Percentiles rank a stretch among this genome's conserved stretches.
phyloP scores from a whole-genome alignment of 2,888 invertebrate genomes.

The Arge pagana region DNA sequence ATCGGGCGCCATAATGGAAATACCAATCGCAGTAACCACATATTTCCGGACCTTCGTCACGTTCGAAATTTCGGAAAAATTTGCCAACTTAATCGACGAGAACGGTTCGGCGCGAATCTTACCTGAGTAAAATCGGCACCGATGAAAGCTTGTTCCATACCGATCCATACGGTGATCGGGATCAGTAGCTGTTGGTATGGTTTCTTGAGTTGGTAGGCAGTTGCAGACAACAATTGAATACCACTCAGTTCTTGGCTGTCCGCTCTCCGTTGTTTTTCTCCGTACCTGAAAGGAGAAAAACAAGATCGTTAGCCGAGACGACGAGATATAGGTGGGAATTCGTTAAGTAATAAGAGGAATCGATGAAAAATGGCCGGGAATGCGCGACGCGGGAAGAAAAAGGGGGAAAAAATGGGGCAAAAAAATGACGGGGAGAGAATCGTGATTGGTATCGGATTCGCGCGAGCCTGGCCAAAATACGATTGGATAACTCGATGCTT shows the following conservation, averaged over 20 bases:
- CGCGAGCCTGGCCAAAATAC: no score
- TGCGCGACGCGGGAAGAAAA: background rate
- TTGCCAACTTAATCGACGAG: no score
- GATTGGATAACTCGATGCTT: background rate
- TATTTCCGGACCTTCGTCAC: no score
- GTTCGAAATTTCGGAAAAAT: no score
- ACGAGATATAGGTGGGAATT: background rate
- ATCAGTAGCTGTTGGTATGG: conserved; percentile 91
- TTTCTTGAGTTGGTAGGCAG: conserved; percentile 87
- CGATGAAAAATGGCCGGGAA: background rate
- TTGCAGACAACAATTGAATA: conserved; percentile 82
- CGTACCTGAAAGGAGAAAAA: conserved; percentile 67
- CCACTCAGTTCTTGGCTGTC: conserved; percentile 79
- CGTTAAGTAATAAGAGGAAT: background rate
- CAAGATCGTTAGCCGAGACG: conserved; percentile 15
- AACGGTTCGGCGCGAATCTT: conserved; percentile 35
- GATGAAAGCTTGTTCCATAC: conserved; percentile 96
- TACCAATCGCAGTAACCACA: no score
- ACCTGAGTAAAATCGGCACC: conserved; percentile 89
- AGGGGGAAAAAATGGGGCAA: no score
- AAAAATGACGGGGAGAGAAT: no score
- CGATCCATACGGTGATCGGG: conserved; percentile 94
- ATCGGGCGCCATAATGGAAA: no score
- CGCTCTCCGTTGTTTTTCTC: conserved; percentile 78
- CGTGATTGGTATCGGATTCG: no score